Conservation (phyloP, 1,140 invertebrate species). For the Tetramorium alpestre region DNA sequence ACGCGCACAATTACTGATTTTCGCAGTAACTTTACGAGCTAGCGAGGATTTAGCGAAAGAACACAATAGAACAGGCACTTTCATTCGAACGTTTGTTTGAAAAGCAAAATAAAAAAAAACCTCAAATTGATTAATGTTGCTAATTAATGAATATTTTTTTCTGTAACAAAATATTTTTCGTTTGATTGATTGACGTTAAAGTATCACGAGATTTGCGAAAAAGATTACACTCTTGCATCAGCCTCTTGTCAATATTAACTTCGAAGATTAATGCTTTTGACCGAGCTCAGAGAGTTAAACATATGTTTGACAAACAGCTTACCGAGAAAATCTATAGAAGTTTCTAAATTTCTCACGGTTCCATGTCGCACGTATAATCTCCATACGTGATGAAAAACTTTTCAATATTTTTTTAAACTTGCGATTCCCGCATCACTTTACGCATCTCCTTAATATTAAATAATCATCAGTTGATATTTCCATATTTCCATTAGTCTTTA, state of each 20-base stretch:
- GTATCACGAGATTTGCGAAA: conserved; percentile 18
- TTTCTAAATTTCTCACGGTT: conserved; percentile 11
- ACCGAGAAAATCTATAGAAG: neutral
- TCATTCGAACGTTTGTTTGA: neutral
- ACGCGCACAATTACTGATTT: conserved; percentile 12
- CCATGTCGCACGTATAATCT: neutral
- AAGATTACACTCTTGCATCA: conserved; percentile 12
- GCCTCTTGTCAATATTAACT: conserved; percentile 40
- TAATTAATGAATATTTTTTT: neutral
- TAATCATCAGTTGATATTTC: neutral
- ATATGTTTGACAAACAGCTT: conserved; percentile 24
- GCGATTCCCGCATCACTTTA: neutral
- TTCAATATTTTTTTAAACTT: neutral
- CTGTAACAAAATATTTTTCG: neutral
- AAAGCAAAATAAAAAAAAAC: neutral
- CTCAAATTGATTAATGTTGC: neutral
- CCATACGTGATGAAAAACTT: neutral
- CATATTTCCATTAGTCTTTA: neutral
- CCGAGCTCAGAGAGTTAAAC: conserved; percentile 2
- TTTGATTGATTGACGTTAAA: neutral
- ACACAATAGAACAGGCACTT: neutral
- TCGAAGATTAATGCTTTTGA: conserved; percentile 16
- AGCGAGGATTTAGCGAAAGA: neutral
- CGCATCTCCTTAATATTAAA: neutral
- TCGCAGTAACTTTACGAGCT: neutral